Percentiles rank a stretch among this genome's conserved stretches.
phyloP scores from a whole-genome alignment of 2,113 vertebrate genomes.

The Carlito syrichta region DNA sequence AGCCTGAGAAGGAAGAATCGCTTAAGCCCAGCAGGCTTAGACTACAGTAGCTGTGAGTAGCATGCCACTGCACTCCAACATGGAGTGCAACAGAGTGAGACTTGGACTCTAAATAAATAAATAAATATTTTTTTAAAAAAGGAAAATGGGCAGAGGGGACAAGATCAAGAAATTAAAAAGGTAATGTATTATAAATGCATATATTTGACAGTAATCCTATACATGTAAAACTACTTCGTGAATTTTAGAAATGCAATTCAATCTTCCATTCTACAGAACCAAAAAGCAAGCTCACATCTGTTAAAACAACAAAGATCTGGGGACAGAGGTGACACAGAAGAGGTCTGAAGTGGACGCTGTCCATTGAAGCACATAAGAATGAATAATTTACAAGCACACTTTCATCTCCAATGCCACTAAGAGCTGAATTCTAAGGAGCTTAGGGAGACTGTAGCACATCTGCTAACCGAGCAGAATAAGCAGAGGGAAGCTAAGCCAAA shows the following conservation, averaged over 20 bases:
- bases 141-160: not conserved
- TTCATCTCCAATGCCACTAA: conserved; percentile 76
- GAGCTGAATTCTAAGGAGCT: conserved; percentile 86
- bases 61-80: too few relatives aligned
- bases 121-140: too few relatives aligned
- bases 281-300: conserved; percentile 46
- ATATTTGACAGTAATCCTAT: conserved; percentile 13
- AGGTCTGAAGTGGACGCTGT: conserved; percentile 67
- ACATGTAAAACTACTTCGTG: not conserved
- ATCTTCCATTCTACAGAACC: not conserved
- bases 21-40: too few relatives aligned
- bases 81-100: too few relatives aligned
- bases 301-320: conserved; percentile 74
- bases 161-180: not conserved
- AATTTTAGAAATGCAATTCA: conserved; percentile 42
- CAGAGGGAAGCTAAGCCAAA: conserved; percentile 54
- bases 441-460: conserved; percentile 86
- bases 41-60: too few relatives aligned
- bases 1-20: too few relatives aligned
- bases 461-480: conserved; percentile 80
- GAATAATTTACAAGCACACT: conserved; percentile 85
- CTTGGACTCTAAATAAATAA: too few relatives aligned
- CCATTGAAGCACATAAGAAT: conserved; percentile 78
- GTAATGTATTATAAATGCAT: conserved; percentile 24
- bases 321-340: conserved; percentile 63